Conservation (phyloP, 30 jellyfish, hydroid and myxozoan genomes). For the Rhopilema esculentum region DNA sequence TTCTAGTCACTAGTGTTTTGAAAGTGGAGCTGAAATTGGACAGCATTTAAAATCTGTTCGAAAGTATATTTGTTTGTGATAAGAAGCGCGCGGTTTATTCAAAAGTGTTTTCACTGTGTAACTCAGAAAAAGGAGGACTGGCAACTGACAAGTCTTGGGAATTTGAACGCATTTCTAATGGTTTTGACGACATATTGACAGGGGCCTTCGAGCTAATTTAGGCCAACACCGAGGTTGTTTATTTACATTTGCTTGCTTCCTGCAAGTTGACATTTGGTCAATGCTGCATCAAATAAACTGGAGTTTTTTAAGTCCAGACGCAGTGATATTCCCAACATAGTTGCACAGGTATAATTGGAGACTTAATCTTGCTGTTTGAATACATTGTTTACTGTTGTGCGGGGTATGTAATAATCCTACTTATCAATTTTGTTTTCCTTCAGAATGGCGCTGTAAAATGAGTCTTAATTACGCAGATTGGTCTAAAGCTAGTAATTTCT, state of each 20-base stretch:
- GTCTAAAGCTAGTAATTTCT: no score
- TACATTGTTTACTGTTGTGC: background rate
- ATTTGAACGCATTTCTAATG: background rate
- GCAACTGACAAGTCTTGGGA: background rate
- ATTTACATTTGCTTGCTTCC: conserved; percentile 57
- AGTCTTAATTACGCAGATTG: no score
- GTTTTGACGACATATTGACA: background rate
- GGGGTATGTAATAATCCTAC: background rate
- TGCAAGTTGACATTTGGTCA: conserved; percentile 67
- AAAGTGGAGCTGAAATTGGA: background rate
- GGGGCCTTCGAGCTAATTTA: background rate
- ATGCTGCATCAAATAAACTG: conserved; percentile 94
- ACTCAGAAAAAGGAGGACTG: background rate
- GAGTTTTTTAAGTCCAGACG: conserved; percentile 82
- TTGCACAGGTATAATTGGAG: conserved; percentile 2
- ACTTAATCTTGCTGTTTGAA: background rate
- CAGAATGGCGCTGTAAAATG: background rate
- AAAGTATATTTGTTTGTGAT: no score
- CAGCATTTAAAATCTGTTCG: background rate
- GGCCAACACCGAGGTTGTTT: conserved; percentile 39
- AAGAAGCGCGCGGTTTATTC: background rate
- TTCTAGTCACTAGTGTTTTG: background rate
- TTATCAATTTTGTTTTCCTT: background rate
- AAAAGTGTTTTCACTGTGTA: background rate
- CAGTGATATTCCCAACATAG: conserved; percentile 85